A percentile compares a stretch with the other conserved stretches of the same genome.
phyloP scores from a whole-genome alignment of 2,797 vertebrate species.

The Calcarius lapponicus region DNA sequence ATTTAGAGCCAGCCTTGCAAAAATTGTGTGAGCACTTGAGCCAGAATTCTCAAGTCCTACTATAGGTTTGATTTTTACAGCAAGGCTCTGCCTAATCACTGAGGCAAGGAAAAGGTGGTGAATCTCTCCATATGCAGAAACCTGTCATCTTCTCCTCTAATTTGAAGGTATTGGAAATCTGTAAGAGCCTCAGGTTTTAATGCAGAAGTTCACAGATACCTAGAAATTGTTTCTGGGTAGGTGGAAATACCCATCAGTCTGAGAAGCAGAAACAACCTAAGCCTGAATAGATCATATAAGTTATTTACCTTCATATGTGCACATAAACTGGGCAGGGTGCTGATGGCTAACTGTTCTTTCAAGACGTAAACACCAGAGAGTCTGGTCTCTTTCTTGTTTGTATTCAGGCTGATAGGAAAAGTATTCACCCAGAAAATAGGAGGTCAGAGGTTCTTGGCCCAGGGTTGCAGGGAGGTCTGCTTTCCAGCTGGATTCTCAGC shows the following conservation, averaged over 20 bases:
- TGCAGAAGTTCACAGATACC: background rate
- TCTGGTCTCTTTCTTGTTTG: constrained; percentile 19
- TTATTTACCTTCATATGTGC: background rate
- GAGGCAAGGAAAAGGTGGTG: background rate
- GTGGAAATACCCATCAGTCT: background rate
- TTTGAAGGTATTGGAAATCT: background rate
- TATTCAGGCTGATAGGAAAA: constrained; percentile 1
- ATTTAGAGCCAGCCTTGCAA: background rate
- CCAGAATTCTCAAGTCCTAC: background rate
- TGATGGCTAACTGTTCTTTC: background rate
- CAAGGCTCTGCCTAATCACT: background rate
- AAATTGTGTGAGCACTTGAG: background rate
- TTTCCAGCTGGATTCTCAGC: background rate
- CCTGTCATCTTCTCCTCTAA: background rate
- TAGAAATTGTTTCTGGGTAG: background rate
- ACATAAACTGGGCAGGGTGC: background rate
- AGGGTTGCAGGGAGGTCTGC: background rate
- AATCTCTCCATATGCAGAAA: background rate
- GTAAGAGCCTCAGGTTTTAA: background rate
- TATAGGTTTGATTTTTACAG: background rate
- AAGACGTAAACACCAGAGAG: background rate
- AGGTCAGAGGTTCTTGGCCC: background rate
- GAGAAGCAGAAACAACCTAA: background rate
- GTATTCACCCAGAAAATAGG: background rate
- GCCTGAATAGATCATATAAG: background rate